Base-by-base conservation (phyloP, 2,888 invertebrate species). In the Amblyjoppa proteus region DNA sequence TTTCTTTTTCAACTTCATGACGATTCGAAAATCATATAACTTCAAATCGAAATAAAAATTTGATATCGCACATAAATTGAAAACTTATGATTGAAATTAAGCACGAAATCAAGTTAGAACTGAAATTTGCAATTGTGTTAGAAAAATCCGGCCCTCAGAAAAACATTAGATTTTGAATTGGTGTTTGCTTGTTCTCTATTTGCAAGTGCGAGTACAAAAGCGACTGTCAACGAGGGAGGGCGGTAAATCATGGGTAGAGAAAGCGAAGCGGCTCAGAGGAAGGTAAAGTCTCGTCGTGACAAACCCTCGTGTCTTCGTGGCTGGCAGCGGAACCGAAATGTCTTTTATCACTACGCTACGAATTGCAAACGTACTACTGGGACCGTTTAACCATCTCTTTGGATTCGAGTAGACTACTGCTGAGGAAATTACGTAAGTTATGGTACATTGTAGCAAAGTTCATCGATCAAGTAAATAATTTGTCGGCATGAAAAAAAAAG, bases 201-300 rank as follows among this genome's bases (percentile, higher is more conserved):
- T 61, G 41, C 41, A 28, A 61, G 25, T 13, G 58, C 58, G 4
- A 11, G 11, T 28, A 4, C 4, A 28, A 1, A 13, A 28, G 58
- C 25, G 28, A 2, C 68, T 41, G 56, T 75, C 70, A 75, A 75
- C 78, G 66, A 75, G 45, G 16, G 66, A 75, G 70, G 53, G n/a
- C 78, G 69, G 70, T 84, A 74, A 74, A 84, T 84, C 74, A 81
- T 70, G 70, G 20, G 34, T 25, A 49, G n/a, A 38, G 66, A 38
- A 38, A 56, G 61, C 79, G 7, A 53, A 41, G 73, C 68, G 56
- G 45, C 69, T 53, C 5, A 49, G 11, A 66, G 25, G 64, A 70
- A 61, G 66, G 49, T 66, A 20, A 61, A 25, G 38, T 41, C 38
- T 38, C 34, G 56, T 81, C 38, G 38, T 51, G 66, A 53, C 51